Conservation (phyloP, 2,888 invertebrate species). For the Tipula helvola region DNA sequence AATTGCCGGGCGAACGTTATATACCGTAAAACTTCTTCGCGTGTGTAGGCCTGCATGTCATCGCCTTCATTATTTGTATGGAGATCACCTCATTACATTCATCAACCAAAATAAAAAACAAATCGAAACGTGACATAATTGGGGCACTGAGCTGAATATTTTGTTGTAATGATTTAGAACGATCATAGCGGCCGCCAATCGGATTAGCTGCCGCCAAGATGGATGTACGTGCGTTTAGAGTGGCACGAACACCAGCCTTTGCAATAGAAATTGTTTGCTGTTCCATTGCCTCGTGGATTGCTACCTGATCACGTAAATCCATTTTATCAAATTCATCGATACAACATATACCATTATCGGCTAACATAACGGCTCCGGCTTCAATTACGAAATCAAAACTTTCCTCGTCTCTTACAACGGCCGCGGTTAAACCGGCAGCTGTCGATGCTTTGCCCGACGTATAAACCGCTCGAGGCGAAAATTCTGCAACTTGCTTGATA, state of each 20-base stretch:
- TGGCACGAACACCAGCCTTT: conserved; percentile 95
- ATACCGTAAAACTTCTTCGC: conserved; percentile 84
- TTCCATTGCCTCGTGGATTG: conserved; percentile 99
- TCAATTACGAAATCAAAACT: conserved; percentile 98
- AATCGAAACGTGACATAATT: conserved; percentile 97
- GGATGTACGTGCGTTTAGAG: conserved; percentile 92
- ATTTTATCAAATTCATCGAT: conserved; percentile 99
- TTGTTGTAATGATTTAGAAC: conserved; percentile 84
- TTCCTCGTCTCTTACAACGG: conserved; percentile 94
- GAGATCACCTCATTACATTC: conserved; percentile 83
- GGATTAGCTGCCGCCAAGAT: conserved; percentile 98
- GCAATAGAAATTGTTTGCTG: conserved; percentile 99
- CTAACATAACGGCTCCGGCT: conserved; percentile 98
- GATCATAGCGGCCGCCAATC: conserved; percentile 91
- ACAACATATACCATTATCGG: conserved; percentile 97
- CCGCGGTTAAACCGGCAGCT: conserved; percentile 97
- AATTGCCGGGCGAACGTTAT: conserved; percentile 95
- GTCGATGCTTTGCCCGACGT: conserved; percentile 97
- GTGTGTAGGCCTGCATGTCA: conserved; percentile 68
- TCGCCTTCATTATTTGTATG: conserved; percentile 75
- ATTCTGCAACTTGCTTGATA: conserved; percentile 86
- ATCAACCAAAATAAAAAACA: conserved; percentile 96
- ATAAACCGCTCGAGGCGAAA: conserved; percentile 92
- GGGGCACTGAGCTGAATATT: conserved; percentile 90
- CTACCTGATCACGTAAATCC: conserved; percentile 95